A percentile compares a stretch with the other conserved stretches of the same genome.
These are phyloP conservation scores for Stictocephala bisonia DNA, from an alignment of 2,888 invertebrate species.

Conservation along the genomic window DNA sequence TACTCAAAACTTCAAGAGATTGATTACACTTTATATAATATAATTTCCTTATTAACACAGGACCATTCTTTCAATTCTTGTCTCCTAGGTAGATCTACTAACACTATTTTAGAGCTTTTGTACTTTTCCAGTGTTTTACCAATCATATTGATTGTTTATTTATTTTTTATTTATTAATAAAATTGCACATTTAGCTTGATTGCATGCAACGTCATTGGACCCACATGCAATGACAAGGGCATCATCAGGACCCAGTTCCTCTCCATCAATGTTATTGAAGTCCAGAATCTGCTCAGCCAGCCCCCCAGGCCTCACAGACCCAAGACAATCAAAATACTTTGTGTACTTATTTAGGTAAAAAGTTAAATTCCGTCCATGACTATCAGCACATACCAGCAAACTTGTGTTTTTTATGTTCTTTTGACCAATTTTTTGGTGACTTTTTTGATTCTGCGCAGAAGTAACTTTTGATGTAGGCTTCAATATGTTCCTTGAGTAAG, in stretches of 20 bases:
- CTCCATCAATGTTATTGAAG: background rate
- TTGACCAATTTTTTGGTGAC: background rate
- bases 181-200: background rate
- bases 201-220: background rate
- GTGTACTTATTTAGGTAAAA: background rate
- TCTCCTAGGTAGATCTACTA: background rate
- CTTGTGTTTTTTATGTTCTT: background rate
- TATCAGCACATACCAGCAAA: background rate
- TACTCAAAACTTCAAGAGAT: background rate
- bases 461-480: no score
- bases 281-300: background rate
- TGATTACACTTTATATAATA: background rate
- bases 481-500: no score
- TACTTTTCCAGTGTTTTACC: background rate
- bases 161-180: no score
- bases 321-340: background rate
- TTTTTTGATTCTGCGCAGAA: background rate
- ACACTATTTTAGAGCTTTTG: background rate
- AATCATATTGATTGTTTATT: no score
- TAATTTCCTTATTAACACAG: background rate
- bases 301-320: constrained; percentile 2
- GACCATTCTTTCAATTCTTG: constrained; percentile 9
- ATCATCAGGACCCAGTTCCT: constrained; percentile 3
- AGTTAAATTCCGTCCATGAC: constrained; percentile 11
- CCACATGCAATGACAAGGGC: background rate